Conservation (phyloP, 2,797 vertebrate genomes). For the Simalia tracyae region DNA sequence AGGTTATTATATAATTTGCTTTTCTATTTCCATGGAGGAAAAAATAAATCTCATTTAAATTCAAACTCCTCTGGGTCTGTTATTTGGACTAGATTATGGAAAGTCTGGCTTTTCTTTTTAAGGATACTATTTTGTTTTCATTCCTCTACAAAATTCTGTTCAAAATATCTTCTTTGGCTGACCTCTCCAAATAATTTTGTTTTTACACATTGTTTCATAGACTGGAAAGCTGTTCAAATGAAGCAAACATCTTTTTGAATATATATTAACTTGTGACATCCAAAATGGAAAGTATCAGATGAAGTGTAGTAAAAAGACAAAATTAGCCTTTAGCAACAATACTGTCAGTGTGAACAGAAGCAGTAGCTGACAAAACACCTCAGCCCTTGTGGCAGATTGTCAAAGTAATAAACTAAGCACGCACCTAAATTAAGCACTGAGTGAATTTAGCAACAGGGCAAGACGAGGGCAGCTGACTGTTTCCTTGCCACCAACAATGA, state of each 20-base stretch:
- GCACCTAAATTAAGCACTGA: neutral
- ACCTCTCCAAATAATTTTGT: neutral
- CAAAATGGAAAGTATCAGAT: neutral
- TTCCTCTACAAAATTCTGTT: slow-evolving; percentile 1
- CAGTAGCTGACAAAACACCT: neutral
- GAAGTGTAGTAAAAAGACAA: neutral
- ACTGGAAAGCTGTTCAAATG: neutral
- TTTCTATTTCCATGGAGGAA: neutral
- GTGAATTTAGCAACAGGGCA: neutral
- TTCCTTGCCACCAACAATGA: neutral
- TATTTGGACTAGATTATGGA: neutral
- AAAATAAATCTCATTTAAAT: slow-evolving; percentile 22
- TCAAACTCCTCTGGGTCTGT: neutral
- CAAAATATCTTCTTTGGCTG: slow-evolving; percentile 19
- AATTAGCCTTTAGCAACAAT: neutral
- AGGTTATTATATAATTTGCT: neutral
- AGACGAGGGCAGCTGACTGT: neutral
- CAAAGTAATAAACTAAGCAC: neutral
- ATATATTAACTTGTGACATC: neutral
- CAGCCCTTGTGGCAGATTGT: neutral
- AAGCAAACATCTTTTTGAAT: neutral
- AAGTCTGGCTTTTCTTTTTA: slow-evolving; percentile 15
- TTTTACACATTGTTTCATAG: slow-evolving; percentile 1
- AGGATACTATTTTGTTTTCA: slow-evolving; percentile 20
- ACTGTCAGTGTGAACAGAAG: neutral